A percentile compares a stretch with the other conserved stretches of the same genome.
Evolutionary conservation across 2,888 invertebrate genomes (phyloP).

Genomic region (Cephus runcator): DNA sequence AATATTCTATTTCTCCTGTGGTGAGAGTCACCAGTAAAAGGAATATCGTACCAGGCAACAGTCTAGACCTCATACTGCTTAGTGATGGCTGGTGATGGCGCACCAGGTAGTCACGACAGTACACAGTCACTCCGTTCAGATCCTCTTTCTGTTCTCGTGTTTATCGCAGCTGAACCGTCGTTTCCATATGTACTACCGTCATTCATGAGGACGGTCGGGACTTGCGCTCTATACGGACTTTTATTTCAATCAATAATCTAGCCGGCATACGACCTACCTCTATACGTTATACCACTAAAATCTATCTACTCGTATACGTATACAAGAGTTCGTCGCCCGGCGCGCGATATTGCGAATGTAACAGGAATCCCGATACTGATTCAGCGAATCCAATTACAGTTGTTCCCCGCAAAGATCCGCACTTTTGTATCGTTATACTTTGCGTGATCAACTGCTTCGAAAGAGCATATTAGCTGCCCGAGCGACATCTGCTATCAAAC

Average conservation of each 20-base stretch:
- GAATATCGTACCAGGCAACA: constrained; percentile 38
- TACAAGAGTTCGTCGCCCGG: neutral
- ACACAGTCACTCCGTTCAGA: neutral
- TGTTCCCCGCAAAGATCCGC: neutral
- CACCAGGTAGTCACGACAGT: neutral
- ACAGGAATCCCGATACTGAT: neutral
- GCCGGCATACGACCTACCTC: constrained; percentile 1
- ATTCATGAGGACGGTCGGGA: neutral
- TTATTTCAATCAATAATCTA: neutral
- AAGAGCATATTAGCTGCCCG: neutral
- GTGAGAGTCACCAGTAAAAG: constrained; percentile 44
- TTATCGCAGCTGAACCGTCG: neutral
- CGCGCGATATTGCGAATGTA: neutral
- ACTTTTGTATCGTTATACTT: neutral
- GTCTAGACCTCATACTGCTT: constrained; percentile 47
- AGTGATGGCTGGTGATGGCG: constrained; percentile 12
- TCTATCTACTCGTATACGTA: neutral
- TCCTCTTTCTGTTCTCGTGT: neutral
- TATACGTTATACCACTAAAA: neutral
- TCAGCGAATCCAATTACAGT: neutral
- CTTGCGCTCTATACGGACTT: neutral
- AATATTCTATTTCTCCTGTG: constrained; percentile 53
- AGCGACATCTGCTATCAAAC: neutral
- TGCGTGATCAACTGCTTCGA: neutral
- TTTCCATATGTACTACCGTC: constrained; percentile 1